Percentiles rank a stretch among this genome's conserved stretches.
Evolutionary conservation across 2,888 invertebrate genomes (phyloP).

Genomic region (Trimorus sp.): DNA sequence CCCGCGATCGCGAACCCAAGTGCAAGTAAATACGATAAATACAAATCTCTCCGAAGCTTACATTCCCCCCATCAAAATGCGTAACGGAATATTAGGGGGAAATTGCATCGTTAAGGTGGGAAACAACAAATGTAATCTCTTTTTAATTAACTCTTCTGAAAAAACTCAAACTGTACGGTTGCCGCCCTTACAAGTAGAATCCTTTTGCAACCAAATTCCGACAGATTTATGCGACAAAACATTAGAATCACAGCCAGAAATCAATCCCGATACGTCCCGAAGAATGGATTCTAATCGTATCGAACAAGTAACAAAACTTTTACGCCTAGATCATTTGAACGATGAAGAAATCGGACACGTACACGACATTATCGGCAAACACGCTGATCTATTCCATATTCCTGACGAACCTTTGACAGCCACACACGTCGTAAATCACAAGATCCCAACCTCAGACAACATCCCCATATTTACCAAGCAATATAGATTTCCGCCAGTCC

Average conservation of each 20-base stretch:
- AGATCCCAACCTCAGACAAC: background rate
- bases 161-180: background rate
- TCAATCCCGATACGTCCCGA: background rate
- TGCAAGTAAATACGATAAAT: background rate
- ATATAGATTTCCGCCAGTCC: too few relatives aligned
- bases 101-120: constrained; percentile 5
- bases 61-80: background rate
- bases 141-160: constrained; percentile 12
- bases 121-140: constrained; percentile 6
- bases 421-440: background rate
- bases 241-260: too few relatives aligned
- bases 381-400: constrained; percentile 14
- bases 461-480: constrained; percentile 9
- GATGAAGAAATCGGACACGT: background rate
- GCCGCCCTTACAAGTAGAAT: background rate
- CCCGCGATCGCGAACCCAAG: constrained; percentile 6
- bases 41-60: constrained; percentile 9
- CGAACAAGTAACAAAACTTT: background rate
- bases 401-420: background rate
- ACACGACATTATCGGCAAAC: background rate
- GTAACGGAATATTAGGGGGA: constrained; percentile 3
- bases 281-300: too few relatives aligned
- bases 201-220: background rate
- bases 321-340: constrained; percentile 2
- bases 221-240: background rate